These are phyloP conservation scores for Drosophila prolongata DNA, from an alignment of 2,888 invertebrate genomes.

Conservation along the genomic window DNA sequence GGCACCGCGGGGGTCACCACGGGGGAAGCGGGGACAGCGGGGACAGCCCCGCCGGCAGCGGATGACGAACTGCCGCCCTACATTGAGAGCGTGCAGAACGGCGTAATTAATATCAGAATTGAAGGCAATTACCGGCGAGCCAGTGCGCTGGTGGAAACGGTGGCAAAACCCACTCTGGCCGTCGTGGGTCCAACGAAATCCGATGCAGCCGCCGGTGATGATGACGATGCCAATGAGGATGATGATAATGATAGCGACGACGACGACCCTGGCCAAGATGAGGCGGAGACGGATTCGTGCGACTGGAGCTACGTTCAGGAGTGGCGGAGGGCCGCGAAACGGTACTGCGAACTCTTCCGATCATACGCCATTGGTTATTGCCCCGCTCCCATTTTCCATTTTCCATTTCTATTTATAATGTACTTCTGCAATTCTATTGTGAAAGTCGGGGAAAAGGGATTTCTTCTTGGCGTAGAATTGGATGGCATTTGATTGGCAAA, in stretches of 20 bases:
- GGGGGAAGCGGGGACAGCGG: slow-evolving; percentile 18
- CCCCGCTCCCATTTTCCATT: slow-evolving; percentile 4
- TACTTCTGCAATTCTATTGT: slow-evolving; percentile 54
- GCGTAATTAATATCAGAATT: slow-evolving; percentile 87
- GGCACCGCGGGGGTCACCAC: slow-evolving; percentile 1
- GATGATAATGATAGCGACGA: slow-evolving; percentile 59
- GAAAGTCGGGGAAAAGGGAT: slow-evolving; percentile 65
- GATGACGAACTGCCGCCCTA: slow-evolving; percentile 85
- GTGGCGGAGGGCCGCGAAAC: slow-evolving; percentile 86
- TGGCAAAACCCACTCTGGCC: slow-evolving; percentile 81
- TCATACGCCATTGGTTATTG: slow-evolving; percentile 46
- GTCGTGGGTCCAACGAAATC: slow-evolving; percentile 74
- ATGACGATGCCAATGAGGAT: slow-evolving; percentile 53
- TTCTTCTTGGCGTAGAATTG: slow-evolving; percentile 27
- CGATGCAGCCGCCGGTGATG: slow-evolving; percentile 53
- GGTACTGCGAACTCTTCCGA: slow-evolving; percentile 67
- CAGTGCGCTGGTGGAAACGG: slow-evolving; percentile 86
- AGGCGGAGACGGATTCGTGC: slow-evolving; percentile 85
- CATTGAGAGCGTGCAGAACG: slow-evolving; percentile 85
- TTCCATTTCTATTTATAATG: slow-evolving; percentile 36
- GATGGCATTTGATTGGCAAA: slow-evolving; percentile 42
- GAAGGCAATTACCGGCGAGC: slow-evolving; percentile 87
- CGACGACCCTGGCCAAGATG: slow-evolving; percentile 83
- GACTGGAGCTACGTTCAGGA: slow-evolving; percentile 91
- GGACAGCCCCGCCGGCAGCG: slow-evolving; percentile 25